These are phyloP conservation scores for Athene cunicularia DNA, from an alignment of 2,113 vertebrate genomes.

Conservation along the genomic window DNA sequence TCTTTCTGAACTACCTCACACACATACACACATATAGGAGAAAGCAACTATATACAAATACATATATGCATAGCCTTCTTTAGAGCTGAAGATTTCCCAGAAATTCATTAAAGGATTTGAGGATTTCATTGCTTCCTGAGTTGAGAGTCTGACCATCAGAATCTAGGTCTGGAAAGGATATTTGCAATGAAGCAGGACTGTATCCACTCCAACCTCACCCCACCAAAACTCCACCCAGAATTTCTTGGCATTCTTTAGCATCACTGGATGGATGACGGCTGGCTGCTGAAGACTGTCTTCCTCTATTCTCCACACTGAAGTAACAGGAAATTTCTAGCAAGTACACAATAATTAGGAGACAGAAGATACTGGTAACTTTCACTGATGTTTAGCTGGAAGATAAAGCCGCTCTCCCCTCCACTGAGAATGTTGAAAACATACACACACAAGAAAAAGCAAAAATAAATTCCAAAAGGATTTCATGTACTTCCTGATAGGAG, in stretches of 20 bases:
- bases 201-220: neutral
- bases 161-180: neutral
- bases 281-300: neutral
- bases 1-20: neutral
- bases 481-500: neutral
- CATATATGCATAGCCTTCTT: neutral
- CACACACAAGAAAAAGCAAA: neutral
- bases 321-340: neutral
- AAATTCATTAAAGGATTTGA: neutral
- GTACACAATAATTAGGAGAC: neutral
- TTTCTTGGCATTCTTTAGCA: neutral
- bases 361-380: neutral
- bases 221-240: neutral
- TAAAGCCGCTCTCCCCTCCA: neutral
- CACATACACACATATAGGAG: neutral
- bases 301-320: neutral
- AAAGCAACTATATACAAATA: neutral
- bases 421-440: neutral
- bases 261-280: neutral
- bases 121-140: neutral
- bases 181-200: neutral
- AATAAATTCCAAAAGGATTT: neutral
- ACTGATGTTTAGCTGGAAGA: neutral
- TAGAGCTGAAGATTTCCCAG: neutral
- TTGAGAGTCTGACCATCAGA: neutral